These are phyloP conservation scores for Anableps anableps DNA, from an alignment of 2,797 vertebrate species.

Conservation along the genomic window DNA sequence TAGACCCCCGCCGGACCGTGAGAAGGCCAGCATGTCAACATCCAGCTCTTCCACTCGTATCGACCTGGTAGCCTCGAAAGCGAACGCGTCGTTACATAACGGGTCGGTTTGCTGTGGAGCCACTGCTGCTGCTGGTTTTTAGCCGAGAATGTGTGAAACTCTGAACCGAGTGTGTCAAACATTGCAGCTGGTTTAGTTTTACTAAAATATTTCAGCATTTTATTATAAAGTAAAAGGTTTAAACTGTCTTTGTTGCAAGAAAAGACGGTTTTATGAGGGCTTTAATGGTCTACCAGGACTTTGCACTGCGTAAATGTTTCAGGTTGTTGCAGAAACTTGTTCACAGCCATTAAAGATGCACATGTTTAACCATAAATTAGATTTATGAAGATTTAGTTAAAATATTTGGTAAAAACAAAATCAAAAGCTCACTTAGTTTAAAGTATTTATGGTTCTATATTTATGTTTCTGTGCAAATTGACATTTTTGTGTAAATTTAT, in stretches of 20 bases:
- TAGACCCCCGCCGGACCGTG: constrained; percentile 24
- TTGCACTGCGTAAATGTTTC: not conserved
- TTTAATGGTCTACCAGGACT: not conserved
- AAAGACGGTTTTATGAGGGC: not conserved
- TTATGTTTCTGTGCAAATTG: too few relatives aligned
- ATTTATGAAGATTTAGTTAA: too few relatives aligned
- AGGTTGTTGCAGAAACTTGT: not conserved
- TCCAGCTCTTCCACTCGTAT: constrained; percentile 37
- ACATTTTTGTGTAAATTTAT: too few relatives aligned
- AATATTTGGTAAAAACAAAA: too few relatives aligned
- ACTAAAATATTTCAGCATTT: not conserved
- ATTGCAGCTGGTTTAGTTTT: constrained; percentile 4
- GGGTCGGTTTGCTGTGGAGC: constrained; percentile 29
- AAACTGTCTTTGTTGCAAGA: not conserved
- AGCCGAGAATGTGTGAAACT: constrained; percentile 22
- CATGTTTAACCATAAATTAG: too few relatives aligned
- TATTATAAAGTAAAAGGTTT: not conserved
- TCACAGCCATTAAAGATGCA: too few relatives aligned
- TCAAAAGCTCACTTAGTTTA: too few relatives aligned
- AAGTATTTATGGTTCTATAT: too few relatives aligned
- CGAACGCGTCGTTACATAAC: constrained; percentile 61
- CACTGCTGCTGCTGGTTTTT: constrained; percentile 10
- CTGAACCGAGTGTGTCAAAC: constrained; percentile 9
- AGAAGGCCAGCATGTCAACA: constrained; percentile 50
- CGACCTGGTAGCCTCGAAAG: constrained; percentile 44